Evolutionary conservation across 1,140 invertebrate species (phyloP), one percentile per base, ranked within the genome.

Genomic region (Drosophila kohkoa): DNA sequence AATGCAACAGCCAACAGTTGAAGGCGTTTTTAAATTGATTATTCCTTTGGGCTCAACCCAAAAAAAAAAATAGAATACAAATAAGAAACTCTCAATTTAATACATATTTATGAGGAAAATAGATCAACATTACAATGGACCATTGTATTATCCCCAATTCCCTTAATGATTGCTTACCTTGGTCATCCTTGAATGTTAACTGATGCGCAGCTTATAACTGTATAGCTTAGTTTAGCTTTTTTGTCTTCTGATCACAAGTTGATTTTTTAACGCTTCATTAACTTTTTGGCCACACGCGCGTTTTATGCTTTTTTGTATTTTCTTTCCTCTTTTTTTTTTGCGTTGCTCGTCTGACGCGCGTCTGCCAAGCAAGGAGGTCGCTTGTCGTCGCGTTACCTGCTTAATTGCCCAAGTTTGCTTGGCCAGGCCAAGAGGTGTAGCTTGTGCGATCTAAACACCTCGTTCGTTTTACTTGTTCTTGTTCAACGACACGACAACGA

Each of bases 21-120:
- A 81, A 85, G 85, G 85, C 85, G 85, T 89, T 85, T 67, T 85
- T 79, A 75, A 89, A 89, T 85, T 89, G 81, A 90, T 89, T 89
- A 89, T 89, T 77, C 81, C 77, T 49, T 66, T 48, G 58, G 54
- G 73, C 30, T 28, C 41, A 76, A 62, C 49, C 66, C 51, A 69
- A 73, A 73, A 65, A 66, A 63, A 66, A 7, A 30, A 1, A 15
- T 54, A 59, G 69, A 46, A 62, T 57, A 48, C 57, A 30, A 1
- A 15, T 54, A 59, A 72, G 51, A 62, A 62, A 48, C 57, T 49
- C 62, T 72, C 68, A 90, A 85, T 82, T 87, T 79, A 82, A 86
- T 89, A 82, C 85, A 79, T 85, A 90, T 90, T 81, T 88, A 88
- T 90, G 75, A 90, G 82, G 60, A 15, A 77, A 83, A 83, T 83